Conservation (phyloP, 2,113 vertebrate species). For the Mastomys coucha region DNA sequence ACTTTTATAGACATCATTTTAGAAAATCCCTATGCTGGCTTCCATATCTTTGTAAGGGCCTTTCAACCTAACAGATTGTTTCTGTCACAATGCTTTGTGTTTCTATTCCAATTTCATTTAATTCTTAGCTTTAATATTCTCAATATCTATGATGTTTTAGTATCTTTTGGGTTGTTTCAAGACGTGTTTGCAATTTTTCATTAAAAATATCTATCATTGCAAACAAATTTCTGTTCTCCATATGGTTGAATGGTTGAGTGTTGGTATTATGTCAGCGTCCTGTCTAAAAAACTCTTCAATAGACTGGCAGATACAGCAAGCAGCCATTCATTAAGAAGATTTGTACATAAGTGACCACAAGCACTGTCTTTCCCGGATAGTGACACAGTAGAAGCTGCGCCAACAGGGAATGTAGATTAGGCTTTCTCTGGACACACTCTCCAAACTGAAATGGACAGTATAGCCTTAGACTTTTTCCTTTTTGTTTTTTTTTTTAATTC, state of each 20-base stretch:
- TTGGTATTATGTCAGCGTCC: neutral
- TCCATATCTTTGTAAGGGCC: neutral
- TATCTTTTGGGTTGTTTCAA: neutral
- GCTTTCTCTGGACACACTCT: neutral
- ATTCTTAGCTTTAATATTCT: neutral
- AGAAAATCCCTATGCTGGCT: neutral
- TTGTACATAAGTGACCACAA: neutral
- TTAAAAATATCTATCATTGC: neutral
- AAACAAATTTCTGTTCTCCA: neutral
- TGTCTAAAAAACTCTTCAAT: neutral
- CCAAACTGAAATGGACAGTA: neutral
- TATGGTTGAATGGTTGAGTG: neutral
- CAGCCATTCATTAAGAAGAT: neutral
- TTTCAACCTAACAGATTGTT: neutral
- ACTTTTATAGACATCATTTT: neutral
- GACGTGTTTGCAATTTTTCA: neutral
- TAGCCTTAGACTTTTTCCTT: too few relatives aligned
- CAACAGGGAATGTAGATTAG: neutral
- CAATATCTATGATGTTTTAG: neutral
- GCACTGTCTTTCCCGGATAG: neutral
- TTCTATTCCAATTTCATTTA: neutral
- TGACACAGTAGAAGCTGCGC: neutral
- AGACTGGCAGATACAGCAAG: neutral
- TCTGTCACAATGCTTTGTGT: neutral
- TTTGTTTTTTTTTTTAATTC: neutral